Evolutionary conservation across 1,140 invertebrate genomes (phyloP), one percentile per base, ranked within the genome.

Genomic region (Homarus americanus): DNA sequence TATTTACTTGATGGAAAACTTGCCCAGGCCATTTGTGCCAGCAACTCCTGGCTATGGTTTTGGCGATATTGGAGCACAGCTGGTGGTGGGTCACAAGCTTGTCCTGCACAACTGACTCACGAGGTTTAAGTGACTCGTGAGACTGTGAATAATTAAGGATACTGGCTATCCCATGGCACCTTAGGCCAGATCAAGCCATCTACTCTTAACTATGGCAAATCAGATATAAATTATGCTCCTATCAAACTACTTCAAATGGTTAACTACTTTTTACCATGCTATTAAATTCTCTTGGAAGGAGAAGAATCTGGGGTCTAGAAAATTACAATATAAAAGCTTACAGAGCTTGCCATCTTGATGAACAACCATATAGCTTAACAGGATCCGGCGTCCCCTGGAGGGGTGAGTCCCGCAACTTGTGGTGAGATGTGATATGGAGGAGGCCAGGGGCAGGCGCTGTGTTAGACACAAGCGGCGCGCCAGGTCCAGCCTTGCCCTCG

Each of bases 241-340:
- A 91, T 91, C 82, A 91, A 91, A 91, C 89, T 91, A 91, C 89
- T 91, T 85, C 82, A 85, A 85, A 91, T 91, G 89, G 82, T 86
- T 91, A 85, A 91, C 82, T 84, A 85, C 82, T 69, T 82, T 86
- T 85, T 91, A 91, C 83, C 89, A 91, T 91, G 89, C 89, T 91
- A 91, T 91, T 91, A 91, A 91, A 91, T 80, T 91, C 82, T 91
- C 82, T 91, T 91, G 89, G 89, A 91, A 91, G 89, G 89, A 91
- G 82, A 91, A 91, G 89, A 91, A 85, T 91, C 82, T 91, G 89
- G 89, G 89, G 89, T 91, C 89, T 91, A 91, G 89, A 91, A 91
- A 91, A 91, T 91, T 91, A 91, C 89, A 91, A 85, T 91, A 91
- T 91, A 91, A 91, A 91, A 91, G 89, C 89, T 91, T 91, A 85